These are phyloP conservation scores for Notodonta dromedarius DNA, from an alignment of 2,888 invertebrate genomes.

Conservation along the genomic window DNA sequence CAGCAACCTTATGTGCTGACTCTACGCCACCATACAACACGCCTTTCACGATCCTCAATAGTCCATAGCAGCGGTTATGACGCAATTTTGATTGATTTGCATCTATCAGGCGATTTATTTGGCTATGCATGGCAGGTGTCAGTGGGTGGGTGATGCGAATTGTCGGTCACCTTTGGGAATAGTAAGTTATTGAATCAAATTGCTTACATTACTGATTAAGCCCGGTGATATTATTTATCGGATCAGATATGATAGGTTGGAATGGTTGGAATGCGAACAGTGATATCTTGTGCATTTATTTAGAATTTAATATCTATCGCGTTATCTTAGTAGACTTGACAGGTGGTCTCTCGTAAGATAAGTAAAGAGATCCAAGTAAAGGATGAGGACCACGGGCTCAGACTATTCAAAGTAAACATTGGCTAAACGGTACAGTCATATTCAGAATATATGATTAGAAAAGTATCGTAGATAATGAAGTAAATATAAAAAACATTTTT, in stretches of 20 bases:
- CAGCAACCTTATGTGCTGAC: constrained; percentile 64
- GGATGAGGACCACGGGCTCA: no score
- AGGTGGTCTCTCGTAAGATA: not conserved
- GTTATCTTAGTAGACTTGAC: not conserved
- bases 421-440: no score
- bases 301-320: not conserved
- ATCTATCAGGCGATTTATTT: constrained; percentile 56
- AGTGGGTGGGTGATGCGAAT: constrained; percentile 23
- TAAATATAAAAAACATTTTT: no score
- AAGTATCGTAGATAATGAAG: no score
- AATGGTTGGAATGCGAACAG: not conserved
- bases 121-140: constrained; percentile 47
- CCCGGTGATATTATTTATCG: not conserved
- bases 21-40: constrained; percentile 45
- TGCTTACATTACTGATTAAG: constrained; percentile 11
- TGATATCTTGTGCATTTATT: not conserved
- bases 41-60: constrained; percentile 74
- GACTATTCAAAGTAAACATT: no score
- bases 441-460: no score
- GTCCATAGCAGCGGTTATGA: constrained; percentile 54
- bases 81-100: constrained; percentile 70
- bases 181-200: constrained; percentile 17
- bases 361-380: no score
- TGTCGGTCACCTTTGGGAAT: constrained; percentile 16
- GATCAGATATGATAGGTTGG: not conserved